A percentile compares a stretch with the other conserved stretches of the same genome.
phyloP scores from a whole-genome alignment of 2,888 invertebrate genomes.

The Drosophila leonis region DNA sequence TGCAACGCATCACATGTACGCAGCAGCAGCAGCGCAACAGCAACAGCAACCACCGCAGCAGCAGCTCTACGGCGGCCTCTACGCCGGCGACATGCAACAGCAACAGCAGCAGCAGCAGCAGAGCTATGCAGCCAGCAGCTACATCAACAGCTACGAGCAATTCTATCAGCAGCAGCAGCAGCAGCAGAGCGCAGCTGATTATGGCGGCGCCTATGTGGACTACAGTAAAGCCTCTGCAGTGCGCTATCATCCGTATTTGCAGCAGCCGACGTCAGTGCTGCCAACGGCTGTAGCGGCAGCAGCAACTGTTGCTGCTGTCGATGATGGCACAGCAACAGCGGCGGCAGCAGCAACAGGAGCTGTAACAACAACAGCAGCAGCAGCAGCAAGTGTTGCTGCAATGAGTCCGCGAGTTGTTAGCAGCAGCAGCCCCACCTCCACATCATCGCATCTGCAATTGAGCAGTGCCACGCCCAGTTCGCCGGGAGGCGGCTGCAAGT shows the following conservation, averaged over 20 bases:
- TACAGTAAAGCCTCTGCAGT: constrained; percentile 69
- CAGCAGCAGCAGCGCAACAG: constrained; percentile 20
- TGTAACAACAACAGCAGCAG: constrained; percentile 52
- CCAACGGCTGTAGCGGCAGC: constrained; percentile 27
- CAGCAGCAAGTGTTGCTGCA: constrained; percentile 75
- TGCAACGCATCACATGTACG: constrained; percentile 71
- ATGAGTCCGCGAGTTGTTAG: constrained; percentile 85
- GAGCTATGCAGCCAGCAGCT: constrained; percentile 72
- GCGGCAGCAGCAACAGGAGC: constrained; percentile 42
- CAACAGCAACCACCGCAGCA: constrained; percentile 84
- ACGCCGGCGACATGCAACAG: constrained; percentile 65
- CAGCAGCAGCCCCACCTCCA: constrained; percentile 85
- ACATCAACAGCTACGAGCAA: constrained; percentile 84
- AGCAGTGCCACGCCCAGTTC: constrained; percentile 73
- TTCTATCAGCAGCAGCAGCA: constrained; percentile 83
- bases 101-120: constrained; percentile 65
- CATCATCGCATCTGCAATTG: constrained; percentile 75
- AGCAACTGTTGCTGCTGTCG: constrained; percentile 30
- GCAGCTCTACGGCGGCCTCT: constrained; percentile 68
- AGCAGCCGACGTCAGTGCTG: constrained; percentile 69
- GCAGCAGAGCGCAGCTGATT: constrained; percentile 59
- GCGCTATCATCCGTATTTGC: constrained; percentile 83
- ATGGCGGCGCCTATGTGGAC: constrained; percentile 61
- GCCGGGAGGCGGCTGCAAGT: constrained; percentile 85
- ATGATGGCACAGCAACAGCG: constrained; percentile 62